Evolutionary conservation across 23 tunicate species (phyloP).

Genomic region (Diplosoma virens): DNA sequence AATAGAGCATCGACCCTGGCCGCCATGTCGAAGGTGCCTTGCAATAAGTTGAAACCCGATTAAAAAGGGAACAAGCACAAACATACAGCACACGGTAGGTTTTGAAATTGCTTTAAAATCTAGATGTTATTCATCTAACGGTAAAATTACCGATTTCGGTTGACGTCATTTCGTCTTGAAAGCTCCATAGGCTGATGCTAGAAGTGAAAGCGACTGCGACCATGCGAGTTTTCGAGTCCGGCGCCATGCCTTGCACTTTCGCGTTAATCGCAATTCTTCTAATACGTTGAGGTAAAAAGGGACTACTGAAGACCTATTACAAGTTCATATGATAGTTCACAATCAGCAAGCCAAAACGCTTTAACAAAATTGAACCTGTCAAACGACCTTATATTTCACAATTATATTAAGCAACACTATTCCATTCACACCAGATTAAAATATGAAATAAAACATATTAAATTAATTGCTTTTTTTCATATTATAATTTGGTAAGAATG

Average conservation of each 20-base stretch:
- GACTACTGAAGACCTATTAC: slow-evolving; percentile 69
- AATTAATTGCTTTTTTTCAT: too few relatives aligned
- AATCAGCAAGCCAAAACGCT: too few relatives aligned
- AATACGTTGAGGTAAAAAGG: slow-evolving; percentile 45
- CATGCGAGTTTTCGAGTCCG: slow-evolving; percentile 91
- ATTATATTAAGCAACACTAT: too few relatives aligned
- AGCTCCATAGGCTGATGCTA: slow-evolving; percentile 83
- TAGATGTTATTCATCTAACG: too few relatives aligned
- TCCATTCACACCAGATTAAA: too few relatives aligned
- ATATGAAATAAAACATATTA: too few relatives aligned
- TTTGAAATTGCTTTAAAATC: too few relatives aligned
- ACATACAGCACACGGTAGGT: background rate
- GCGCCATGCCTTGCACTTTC: slow-evolving; percentile 97
- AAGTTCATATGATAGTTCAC: background rate
- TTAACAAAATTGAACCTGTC: too few relatives aligned
- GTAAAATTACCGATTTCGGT: slow-evolving; percentile 67
- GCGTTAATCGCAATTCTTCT: slow-evolving; percentile 77
- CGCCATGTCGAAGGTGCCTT: slow-evolving; percentile 74
- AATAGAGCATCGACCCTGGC: slow-evolving; percentile 66
- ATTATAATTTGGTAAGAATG: too few relatives aligned
- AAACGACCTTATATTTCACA: too few relatives aligned
- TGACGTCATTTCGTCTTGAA: slow-evolving; percentile 68
- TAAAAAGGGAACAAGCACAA: background rate
- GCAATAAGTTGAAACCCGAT: background rate
- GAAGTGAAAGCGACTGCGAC: slow-evolving; percentile 83